Percentiles rank a stretch among this genome's conserved stretches.
phyloP scores from a whole-genome alignment of 2,888 invertebrate genomes.

The Andrena camellia region DNA sequence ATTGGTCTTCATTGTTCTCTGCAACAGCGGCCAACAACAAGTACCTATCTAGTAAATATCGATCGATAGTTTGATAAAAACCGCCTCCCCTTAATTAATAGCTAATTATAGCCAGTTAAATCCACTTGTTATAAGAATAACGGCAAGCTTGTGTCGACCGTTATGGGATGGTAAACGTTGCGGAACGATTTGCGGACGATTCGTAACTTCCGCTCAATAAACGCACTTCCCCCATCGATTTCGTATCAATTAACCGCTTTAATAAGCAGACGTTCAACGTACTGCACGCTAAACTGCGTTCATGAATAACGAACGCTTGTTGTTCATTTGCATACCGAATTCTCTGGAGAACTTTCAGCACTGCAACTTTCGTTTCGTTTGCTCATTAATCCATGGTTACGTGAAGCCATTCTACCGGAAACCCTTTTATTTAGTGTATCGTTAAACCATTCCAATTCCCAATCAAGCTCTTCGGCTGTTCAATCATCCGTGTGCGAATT shows the following conservation, averaged over 20 bases:
- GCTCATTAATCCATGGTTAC: conserved; percentile 13
- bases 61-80: conserved; percentile 31
- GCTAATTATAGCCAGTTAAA: conserved; percentile 60
- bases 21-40: not conserved
- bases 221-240: conserved; percentile 53
- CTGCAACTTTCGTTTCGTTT: conserved; percentile 24
- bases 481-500: no score
- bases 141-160: conserved; percentile 40
- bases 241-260: conserved; percentile 40
- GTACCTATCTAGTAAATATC: not conserved
- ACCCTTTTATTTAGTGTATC: not conserved
- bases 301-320: not conserved
- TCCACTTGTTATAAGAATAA: conserved; percentile 60
- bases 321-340: not conserved
- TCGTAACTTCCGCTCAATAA: conserved; percentile 69
- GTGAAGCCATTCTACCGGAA: not conserved
- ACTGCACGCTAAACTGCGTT: not conserved
- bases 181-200: conserved; percentile 67
- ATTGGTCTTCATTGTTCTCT: not conserved
- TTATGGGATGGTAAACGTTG: conserved; percentile 61
- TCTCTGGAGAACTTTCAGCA: conserved; percentile 13
- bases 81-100: conserved; percentile 51
- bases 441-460: not conserved
- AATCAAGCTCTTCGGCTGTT: not conserved
- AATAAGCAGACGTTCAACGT: conserved; percentile 21